phyloP scores from a whole-genome alignment of 1,140 invertebrate species.

The Leptestheria dahalacensis region DNA sequence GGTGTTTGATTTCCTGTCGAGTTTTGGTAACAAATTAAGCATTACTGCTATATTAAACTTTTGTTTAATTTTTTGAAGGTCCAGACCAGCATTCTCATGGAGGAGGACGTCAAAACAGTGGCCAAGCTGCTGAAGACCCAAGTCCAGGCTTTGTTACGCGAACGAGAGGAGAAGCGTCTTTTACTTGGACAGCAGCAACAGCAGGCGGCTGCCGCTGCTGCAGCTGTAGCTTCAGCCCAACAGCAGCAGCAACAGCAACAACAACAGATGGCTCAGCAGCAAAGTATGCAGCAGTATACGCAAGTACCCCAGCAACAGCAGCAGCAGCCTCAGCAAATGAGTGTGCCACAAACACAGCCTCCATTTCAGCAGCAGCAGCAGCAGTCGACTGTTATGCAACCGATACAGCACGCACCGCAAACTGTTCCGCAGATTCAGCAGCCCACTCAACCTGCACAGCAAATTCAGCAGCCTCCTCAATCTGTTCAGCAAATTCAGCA shows the following conservation, averaged over 20 bases:
- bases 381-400: background rate
- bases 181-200: background rate
- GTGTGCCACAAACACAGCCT: background rate
- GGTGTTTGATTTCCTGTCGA: background rate
- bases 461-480: no score
- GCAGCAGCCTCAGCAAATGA: background rate
- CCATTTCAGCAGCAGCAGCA: background rate
- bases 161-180: slow-evolving; percentile 36
- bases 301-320: background rate
- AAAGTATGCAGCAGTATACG: background rate
- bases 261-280: background rate
- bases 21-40: background rate
- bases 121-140: slow-evolving; percentile 74
- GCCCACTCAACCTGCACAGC: background rate
- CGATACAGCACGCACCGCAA: slow-evolving; percentile 7
- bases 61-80: slow-evolving; percentile 31
- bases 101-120: slow-evolving; percentile 78
- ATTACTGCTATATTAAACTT: background rate
- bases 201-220: slow-evolving; percentile 2
- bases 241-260: background rate
- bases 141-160: slow-evolving; percentile 44
- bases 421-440: background rate
- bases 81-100: slow-evolving; percentile 71
- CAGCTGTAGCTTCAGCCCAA: no score
- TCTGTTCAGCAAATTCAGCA: slow-evolving; percentile 9